Conservation (phyloP, 2,797 vertebrate genomes). For the Darevskia mixta region DNA sequence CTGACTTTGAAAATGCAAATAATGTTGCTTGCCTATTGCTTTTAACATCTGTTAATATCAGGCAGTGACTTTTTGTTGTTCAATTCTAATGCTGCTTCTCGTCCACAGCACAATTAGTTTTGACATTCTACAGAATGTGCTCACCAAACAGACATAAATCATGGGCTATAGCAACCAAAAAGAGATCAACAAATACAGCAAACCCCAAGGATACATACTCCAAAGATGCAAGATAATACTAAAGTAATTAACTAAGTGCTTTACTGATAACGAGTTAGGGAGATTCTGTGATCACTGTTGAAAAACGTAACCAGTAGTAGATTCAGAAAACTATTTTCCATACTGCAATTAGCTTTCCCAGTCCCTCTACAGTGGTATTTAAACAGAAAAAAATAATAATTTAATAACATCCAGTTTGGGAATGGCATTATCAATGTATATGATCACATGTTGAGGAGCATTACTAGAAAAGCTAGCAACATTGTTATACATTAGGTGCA, state of each 20-base stretch:
- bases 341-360: not conserved
- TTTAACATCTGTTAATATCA: slow-evolving; percentile 40
- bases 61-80: slow-evolving; percentile 40
- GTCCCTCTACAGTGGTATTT: not conserved
- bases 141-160: not conserved
- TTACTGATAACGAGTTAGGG: not conserved
- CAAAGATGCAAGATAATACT: not conserved
- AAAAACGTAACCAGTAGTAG: not conserved
- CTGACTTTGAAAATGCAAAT: slow-evolving; percentile 52
- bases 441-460: not conserved
- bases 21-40: slow-evolving; percentile 24
- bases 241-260: not conserved
- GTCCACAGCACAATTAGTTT: not conserved
- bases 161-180: slow-evolving; percentile 15
- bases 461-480: not conserved
- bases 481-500: not conserved
- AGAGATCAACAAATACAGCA: not conserved
- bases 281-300: not conserved
- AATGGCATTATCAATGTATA: not conserved
- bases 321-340: not conserved
- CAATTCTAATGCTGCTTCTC: slow-evolving; percentile 34
- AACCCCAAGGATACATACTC: not conserved
- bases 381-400: not conserved
- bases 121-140: not conserved
- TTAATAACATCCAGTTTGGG: not conserved